phyloP scores from a whole-genome alignment of 2,113 vertebrate species.

The Ammodytes dubius region DNA sequence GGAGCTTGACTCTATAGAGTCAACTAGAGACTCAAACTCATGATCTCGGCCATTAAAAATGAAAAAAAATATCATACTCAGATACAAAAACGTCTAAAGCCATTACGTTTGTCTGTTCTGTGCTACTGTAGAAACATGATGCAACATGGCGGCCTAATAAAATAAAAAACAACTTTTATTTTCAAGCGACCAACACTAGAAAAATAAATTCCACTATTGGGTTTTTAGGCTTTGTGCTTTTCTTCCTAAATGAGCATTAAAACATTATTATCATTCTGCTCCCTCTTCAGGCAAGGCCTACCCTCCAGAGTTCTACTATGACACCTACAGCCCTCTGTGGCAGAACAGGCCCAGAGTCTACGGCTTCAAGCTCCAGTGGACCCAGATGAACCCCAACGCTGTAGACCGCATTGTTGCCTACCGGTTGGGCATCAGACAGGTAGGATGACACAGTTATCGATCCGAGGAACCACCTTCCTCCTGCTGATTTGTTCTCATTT shows the following conservation, averaged over 20 bases:
- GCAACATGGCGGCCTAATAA: too few relatives aligned
- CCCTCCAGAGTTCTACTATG: conserved; percentile 96
- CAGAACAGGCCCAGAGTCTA: conserved; percentile 94
- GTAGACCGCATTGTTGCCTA: conserved; percentile 96
- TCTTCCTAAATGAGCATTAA: not conserved
- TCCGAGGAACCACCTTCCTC: not conserved
- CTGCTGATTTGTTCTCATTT: conserved; percentile 5
- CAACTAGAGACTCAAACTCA: too few relatives aligned
- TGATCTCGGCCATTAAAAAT: too few relatives aligned
- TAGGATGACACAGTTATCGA: conserved; percentile 66
- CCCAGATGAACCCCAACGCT: conserved; percentile 94
- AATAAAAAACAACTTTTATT: too few relatives aligned
- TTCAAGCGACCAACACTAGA: too few relatives aligned
- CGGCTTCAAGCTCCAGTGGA: conserved; percentile 97
- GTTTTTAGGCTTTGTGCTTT: not conserved
- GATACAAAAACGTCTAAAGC: too few relatives aligned
- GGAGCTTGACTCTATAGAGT: too few relatives aligned
- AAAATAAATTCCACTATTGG: not conserved
- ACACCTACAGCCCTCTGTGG: conserved; percentile 97
- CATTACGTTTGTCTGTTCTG: too few relatives aligned
- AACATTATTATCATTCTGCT: not conserved
- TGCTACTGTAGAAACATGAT: too few relatives aligned
- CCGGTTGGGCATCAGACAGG: conserved; percentile 94
- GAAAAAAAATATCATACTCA: too few relatives aligned
- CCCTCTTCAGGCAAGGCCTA: conserved; percentile 92